These are phyloP conservation scores for Drosophila sordidula DNA, from an alignment of 2,888 invertebrate species.

Conservation along the genomic window DNA sequence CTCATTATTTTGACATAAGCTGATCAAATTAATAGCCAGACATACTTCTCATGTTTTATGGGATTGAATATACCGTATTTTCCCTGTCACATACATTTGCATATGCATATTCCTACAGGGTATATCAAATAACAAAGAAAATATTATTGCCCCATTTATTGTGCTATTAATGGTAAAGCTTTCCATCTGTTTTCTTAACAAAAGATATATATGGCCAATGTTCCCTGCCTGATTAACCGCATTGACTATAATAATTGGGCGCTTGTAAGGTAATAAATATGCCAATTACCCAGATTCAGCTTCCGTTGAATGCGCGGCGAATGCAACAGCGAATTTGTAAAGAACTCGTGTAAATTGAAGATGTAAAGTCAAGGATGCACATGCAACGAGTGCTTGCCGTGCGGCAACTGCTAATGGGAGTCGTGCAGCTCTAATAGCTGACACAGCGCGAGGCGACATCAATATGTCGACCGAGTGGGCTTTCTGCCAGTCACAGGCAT, in stretches of 20 bases:
- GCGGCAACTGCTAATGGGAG: conserved; percentile 24
- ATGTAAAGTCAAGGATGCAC: conserved; percentile 20
- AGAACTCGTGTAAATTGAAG: conserved; percentile 9
- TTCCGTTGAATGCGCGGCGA: neutral
- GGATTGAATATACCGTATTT: too few relatives aligned
- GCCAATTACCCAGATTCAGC: conserved; percentile 26
- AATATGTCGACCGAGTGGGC: conserved; percentile 49
- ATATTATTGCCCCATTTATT: conserved; percentile 2
- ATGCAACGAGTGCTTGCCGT: neutral
- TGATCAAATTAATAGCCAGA: too few relatives aligned
- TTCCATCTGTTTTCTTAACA: neutral
- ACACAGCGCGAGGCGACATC: conserved; percentile 44
- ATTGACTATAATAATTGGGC: conserved; percentile 43
- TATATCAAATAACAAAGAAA: conserved; percentile 1
- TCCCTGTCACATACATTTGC: neutral
- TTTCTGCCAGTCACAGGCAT: conserved; percentile 18
- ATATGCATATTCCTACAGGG: neutral
- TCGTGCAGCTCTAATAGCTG: conserved; percentile 35
- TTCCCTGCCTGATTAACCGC: conserved; percentile 28
- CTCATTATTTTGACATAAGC: too few relatives aligned
- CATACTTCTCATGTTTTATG: too few relatives aligned
- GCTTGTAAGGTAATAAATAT: conserved; percentile 25
- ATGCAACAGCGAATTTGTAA: conserved; percentile 11
- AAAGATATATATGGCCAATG: neutral
- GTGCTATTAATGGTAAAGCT: neutral